Percentiles rank a stretch among this genome's conserved stretches.
phyloP scores from a whole-genome alignment of 2,797 vertebrate species.

The Sebastes flavidus region DNA sequence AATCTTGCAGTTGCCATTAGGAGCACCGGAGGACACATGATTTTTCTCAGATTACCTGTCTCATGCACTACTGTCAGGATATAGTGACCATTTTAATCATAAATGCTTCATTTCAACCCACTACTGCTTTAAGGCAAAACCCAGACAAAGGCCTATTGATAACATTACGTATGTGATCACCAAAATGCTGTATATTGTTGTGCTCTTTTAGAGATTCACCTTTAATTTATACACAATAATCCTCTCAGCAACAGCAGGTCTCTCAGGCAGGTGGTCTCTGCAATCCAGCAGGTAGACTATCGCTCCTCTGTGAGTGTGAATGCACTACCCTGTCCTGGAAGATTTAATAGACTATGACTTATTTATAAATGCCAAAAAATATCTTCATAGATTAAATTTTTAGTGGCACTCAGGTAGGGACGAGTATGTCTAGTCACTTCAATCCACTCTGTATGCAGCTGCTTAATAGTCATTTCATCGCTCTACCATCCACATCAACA shows the following conservation, averaged over 20 bases:
- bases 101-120: too few species aligned
- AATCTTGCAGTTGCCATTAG: too few species aligned
- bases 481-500: neutral
- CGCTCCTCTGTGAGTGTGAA: neutral
- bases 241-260: neutral
- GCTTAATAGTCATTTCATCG: neutral
- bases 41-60: too few species aligned
- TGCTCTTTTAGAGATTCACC: neutral
- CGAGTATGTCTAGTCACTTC: constrained; percentile 12
- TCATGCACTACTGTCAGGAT: too few species aligned
- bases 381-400: constrained; percentile 61
- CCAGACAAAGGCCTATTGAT: neutral
- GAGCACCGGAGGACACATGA: too few species aligned
- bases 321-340: constrained; percentile 33
- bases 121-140: neutral
- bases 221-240: neutral
- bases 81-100: too few species aligned
- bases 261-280: neutral
- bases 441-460: neutral
- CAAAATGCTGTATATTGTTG: neutral
- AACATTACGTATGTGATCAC: neutral
- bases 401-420: constrained; percentile 34
- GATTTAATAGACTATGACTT: constrained; percentile 66
- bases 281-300: constrained; percentile 17
- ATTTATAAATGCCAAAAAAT: constrained; percentile 74